Base-by-base conservation (phyloP, 2,888 invertebrate species). In the Hypomecis punctinalis region DNA sequence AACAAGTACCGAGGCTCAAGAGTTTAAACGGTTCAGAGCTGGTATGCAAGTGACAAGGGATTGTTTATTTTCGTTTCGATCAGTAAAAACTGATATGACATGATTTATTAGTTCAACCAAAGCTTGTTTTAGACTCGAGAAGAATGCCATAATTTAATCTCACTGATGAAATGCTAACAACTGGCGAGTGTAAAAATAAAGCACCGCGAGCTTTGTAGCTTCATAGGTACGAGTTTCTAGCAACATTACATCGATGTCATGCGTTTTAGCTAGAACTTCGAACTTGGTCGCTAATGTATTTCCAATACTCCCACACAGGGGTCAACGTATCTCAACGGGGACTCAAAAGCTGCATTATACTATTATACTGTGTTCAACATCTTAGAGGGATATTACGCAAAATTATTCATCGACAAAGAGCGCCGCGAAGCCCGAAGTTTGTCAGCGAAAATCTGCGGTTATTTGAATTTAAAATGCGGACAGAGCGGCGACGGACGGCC, bases 381-480 rank as follows among this genome's bases (percentile, higher is more conserved):
- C 69, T 71, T 61, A 69, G 63, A 48, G 61, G 60, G 69, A 75
- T 81, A 81, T 82, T 79, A 80, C 76, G 76, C 76, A 76, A 81
- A 82, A 79, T 80, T 80, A 82, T 82, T 78, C 77, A 57, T 73
- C 70, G 74, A 76, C 78, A 81, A 80, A 78, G 78, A 75, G 72
- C 69, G 73, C 54, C 56, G 61, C 61, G 65, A 70, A 67, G 69
- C 57, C 62, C 62, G 68, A 78, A 83, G 77, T 80, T 81, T 70
- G 74, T 73, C 75, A 75, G 72, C 73, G 70, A 76, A 78, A 83
- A 79, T 81, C 70, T 77, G 79, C 70, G 76, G 78, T 74, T 80
- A 83, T 84, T 84, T 82, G 80, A 84, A 86, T 84, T 86, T 85
- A 76, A 86, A 87, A 85, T 86, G 78, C 73, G 75, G 80, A 76